A percentile compares a stretch with the other conserved stretches of the same genome.
These are phyloP conservation scores for Oceanites oceanicus DNA, from an alignment of 2,113 vertebrate species.

Conservation along the genomic window DNA sequence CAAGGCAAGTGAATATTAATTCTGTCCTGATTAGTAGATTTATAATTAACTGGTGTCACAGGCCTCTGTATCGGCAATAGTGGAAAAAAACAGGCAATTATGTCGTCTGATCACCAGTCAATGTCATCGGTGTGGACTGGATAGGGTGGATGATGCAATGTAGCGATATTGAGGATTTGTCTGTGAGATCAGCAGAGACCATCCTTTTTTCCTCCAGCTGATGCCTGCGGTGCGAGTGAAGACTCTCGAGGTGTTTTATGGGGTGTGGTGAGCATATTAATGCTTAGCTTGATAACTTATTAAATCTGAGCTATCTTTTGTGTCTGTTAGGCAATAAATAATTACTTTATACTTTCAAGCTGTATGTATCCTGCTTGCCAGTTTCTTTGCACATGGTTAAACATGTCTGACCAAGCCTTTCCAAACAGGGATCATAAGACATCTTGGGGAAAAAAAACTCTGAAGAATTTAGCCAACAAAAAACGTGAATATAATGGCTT, in stretches of 20 bases:
- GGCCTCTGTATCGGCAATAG: background rate
- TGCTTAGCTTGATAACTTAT: background rate
- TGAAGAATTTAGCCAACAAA: background rate
- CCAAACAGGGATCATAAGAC: background rate
- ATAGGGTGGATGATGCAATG: background rate
- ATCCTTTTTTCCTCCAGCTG: background rate
- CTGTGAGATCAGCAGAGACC: background rate
- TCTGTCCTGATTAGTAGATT: background rate
- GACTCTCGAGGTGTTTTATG: background rate
- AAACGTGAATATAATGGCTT: background rate
- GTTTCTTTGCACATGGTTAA: background rate
- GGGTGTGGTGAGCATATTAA: background rate
- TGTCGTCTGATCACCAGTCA: accelerated
- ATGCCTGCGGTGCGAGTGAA: background rate
- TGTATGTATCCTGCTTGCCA: background rate
- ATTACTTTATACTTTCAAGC: background rate
- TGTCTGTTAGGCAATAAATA: background rate
- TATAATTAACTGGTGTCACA: background rate
- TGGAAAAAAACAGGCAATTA: background rate
- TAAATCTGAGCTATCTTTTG: background rate
- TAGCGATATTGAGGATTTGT: background rate
- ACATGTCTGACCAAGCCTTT: background rate
- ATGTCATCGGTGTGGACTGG: background rate
- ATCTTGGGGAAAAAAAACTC: background rate
- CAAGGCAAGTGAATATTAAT: background rate